Evolutionary conservation across 2,113 vertebrate species (phyloP), one percentile per base, ranked within the genome.

Genomic region (Chrysemys picta): DNA sequence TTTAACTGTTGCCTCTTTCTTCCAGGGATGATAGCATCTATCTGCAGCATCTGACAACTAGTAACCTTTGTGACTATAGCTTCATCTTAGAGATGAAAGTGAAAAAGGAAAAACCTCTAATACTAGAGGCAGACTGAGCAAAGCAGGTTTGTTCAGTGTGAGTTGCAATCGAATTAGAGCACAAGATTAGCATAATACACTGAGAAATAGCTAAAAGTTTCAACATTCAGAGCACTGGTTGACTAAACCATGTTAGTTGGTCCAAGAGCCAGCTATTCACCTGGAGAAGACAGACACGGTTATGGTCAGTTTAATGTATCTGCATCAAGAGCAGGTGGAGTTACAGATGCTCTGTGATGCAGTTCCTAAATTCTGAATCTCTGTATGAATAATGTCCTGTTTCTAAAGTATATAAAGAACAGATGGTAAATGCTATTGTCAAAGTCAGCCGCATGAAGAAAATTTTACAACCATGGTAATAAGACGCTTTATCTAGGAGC

Each of bases 401-500:
- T 80, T 35, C 79, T 12, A n/a, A 80, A 50, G 62, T 31, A 80
- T 45, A 38, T 47, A 52, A 16, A 22, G 49, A 80, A 52, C n/a
- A 52, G 94, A 92, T 84, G 84, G 92, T 89, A 96, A 96, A 93
- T 89, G 85, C 69, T 87, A 83, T 94, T 94, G 92, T 89, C 80
- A 82, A 96, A 65, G 84, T 84, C 29, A 81, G 56, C 62, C 49
- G 52, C 45, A 91, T 12, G 84, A 95, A 92, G 53, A 14, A 75
- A 94, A 93, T 94, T 92, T 96, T 97, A 96, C 91, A 94, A 95
- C 96, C 94, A 90, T 3, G 57, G 80, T 89, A 90, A 95, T 78
- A 92, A 62, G 87, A 89, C 83, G 24, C 87, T 95, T 93, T 94
- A 90, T 91, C 90, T 85, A 86, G 49, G 78, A 80, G 91, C 81